Percentiles rank a stretch among this genome's conserved stretches.
Evolutionary conservation across 2,797 vertebrate genomes (phyloP).

Genomic region (Chelon auratus): DNA sequence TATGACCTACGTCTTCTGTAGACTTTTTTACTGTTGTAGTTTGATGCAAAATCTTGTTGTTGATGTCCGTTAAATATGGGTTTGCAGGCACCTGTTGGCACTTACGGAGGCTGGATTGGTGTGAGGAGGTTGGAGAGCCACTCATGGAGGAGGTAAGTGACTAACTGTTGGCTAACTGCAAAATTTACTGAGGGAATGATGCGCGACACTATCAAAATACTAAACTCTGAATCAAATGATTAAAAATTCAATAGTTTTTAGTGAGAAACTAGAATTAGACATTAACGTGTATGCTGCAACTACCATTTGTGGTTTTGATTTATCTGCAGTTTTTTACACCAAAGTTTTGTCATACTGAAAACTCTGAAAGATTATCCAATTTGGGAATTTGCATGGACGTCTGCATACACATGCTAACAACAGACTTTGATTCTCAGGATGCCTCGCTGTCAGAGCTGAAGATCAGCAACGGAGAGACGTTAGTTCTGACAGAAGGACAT

Average conservation of each 20-base stretch:
- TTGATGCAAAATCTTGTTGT: not conserved
- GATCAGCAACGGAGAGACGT: constrained; percentile 89
- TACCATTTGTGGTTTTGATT: no score
- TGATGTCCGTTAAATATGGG: constrained; percentile 17
- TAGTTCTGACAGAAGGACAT: constrained; percentile 90
- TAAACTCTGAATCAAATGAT: not conserved
- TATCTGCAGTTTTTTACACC: no score
- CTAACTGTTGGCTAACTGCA: not conserved
- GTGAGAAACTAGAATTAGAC: no score
- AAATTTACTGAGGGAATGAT: not conserved
- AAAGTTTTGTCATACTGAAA: not conserved
- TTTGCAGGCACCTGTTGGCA: constrained; percentile 91
- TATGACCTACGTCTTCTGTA: not conserved
- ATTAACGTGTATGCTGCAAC: no score
- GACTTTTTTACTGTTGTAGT: not conserved
- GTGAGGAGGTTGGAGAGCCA: constrained; percentile 93
- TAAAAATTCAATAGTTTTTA: not conserved
- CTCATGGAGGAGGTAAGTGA: constrained; percentile 89
- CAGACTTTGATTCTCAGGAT: constrained; percentile 77
- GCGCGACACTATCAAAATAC: not conserved
- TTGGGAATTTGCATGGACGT: no score
- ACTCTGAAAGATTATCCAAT: no score
- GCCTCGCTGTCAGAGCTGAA: constrained; percentile 88
- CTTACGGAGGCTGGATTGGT: constrained; percentile 93
- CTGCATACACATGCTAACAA: constrained; percentile 2